Evolutionary conservation across 2,113 vertebrate genomes (phyloP).

Genomic region (Noctilio leporinus): DNA sequence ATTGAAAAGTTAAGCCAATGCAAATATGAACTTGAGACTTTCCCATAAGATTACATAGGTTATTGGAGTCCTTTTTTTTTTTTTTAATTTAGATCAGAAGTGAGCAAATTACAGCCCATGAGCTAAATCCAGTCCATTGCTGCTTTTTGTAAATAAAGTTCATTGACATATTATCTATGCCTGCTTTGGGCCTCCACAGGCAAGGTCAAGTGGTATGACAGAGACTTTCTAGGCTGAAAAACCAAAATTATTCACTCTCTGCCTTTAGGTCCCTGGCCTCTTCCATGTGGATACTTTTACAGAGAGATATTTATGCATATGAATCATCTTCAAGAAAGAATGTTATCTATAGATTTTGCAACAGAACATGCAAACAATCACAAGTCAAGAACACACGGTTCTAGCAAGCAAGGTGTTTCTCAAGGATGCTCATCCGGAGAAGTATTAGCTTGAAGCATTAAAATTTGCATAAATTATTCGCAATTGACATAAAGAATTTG

Average conservation of each 20-base stretch:
- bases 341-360: constrained; percentile 37
- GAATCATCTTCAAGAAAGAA: constrained; percentile 50
- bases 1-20: constrained; percentile 30
- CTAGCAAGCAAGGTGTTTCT: constrained; percentile 24
- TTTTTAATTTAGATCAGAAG: neutral
- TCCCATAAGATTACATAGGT: constrained; percentile 13
- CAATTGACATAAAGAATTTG: neutral
- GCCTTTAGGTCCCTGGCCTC: neutral
- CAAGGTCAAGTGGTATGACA: neutral
- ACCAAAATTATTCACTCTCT: neutral
- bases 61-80: neutral
- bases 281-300: constrained; percentile 48
- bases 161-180: neutral
- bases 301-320: constrained; percentile 30
- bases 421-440: neutral
- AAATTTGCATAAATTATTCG: constrained; percentile 5
- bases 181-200: neutral
- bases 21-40: constrained; percentile 31
- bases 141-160: constrained; percentile 19
- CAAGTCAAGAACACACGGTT: neutral
- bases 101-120: neutral
- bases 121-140: too few species aligned
- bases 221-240: neutral
- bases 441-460: neutral
- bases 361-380: constrained; percentile 34